These are phyloP conservation scores for Diarsia rubi DNA, from an alignment of 2,888 invertebrate species.

Conservation along the genomic window DNA sequence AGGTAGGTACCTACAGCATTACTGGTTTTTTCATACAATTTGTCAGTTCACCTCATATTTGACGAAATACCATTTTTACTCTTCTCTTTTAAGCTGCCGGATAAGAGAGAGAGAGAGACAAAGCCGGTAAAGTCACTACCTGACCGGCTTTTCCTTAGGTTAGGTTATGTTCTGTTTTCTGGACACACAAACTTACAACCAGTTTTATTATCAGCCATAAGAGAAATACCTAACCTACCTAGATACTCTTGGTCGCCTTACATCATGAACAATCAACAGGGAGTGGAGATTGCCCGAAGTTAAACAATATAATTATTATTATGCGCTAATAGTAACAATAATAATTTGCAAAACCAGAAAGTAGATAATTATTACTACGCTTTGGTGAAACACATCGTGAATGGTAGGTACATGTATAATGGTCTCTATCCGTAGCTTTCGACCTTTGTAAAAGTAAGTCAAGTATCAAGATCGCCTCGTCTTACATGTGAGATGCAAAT, in stretches of 20 bases:
- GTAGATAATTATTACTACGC: background rate
- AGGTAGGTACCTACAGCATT: background rate
- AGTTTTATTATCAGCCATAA: background rate
- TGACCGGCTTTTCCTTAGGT: background rate
- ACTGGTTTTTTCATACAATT: background rate
- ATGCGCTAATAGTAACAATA: background rate
- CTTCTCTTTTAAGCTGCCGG: too few species aligned
- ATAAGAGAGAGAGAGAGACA: too few species aligned
- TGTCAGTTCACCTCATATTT: background rate
- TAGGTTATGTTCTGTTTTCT: background rate
- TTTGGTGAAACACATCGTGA: background rate
- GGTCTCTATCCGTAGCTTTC: background rate
- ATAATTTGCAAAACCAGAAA: background rate
- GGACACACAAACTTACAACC: background rate
- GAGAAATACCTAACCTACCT: background rate
- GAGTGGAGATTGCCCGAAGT: background rate
- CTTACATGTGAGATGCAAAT: slow-evolving; percentile 66
- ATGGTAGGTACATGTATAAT: background rate
- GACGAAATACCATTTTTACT: background rate
- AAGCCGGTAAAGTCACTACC: too few species aligned
- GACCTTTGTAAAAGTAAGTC: background rate
- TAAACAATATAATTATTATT: background rate
- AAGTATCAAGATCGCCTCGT: slow-evolving; percentile 61
- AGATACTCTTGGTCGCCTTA: background rate
- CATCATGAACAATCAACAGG: background rate